phyloP scores from a whole-genome alignment of 2,113 vertebrate species.

The Toxotes chatareus region DNA sequence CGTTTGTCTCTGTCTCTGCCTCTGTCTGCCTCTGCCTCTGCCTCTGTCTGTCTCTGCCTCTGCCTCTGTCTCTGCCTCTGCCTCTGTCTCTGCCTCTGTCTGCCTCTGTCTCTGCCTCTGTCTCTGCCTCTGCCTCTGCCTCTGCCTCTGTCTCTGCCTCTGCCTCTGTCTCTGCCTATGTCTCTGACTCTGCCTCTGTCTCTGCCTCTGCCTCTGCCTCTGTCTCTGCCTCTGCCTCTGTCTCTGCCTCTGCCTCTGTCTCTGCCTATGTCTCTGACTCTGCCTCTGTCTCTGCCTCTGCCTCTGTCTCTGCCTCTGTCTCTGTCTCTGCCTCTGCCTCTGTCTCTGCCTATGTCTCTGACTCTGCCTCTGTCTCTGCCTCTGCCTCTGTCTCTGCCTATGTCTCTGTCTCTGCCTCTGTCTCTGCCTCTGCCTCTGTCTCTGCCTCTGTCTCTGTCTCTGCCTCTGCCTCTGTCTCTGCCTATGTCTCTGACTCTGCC shows the following conservation, averaged over 20 bases:
- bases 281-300: neutral
- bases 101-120: neutral
- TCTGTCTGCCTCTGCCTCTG: neutral
- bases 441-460: neutral
- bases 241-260: neutral
- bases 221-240: neutral
- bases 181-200: neutral
- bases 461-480: neutral
- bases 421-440: conserved; percentile 6
- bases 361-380: neutral
- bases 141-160: neutral
- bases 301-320: neutral
- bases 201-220: neutral
- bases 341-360: neutral
- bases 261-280: too few relatives aligned
- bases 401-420: neutral
- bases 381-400: too few relatives aligned
- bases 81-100: neutral
- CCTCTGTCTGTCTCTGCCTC: neutral
- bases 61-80: neutral
- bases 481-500: neutral
- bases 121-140: conserved; percentile 4
- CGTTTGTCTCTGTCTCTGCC: neutral
- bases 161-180: neutral
- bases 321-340: neutral